Percentiles rank a stretch among this genome's conserved stretches.
phyloP scores from a whole-genome alignment of 2,113 vertebrate species.

The Heliornis fulica region DNA sequence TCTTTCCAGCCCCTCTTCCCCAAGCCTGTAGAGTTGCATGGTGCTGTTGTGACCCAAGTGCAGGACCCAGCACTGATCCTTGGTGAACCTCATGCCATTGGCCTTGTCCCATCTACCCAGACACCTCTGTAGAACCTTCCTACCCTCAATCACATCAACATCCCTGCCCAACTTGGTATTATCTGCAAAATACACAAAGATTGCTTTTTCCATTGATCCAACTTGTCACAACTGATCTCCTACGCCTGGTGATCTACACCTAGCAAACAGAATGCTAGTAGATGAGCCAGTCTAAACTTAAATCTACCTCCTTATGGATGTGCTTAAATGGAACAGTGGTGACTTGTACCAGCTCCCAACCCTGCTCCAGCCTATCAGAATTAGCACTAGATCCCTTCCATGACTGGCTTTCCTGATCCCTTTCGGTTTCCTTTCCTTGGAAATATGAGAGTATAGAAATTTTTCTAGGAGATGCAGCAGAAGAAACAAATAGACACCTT shows the following conservation, averaged over 20 bases:
- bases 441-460: not conserved
- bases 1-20: too few relatives aligned
- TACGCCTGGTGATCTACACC: too few relatives aligned
- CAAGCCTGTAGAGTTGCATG: too few relatives aligned
- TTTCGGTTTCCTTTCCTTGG: not conserved
- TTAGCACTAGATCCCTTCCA: not conserved
- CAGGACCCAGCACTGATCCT: rapidly evolving
- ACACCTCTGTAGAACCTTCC: not conserved
- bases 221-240: not conserved
- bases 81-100: not conserved
- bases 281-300: not conserved
- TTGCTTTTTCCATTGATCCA: not conserved
- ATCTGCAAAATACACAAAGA: not conserved
- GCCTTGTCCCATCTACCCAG: not conserved
- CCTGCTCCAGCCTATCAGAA: not conserved
- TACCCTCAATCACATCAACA: not conserved
- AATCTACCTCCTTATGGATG: not conserved
- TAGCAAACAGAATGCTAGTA: not conserved
- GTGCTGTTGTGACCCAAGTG: not conserved
- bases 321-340: not conserved
- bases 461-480: not conserved
- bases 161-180: rapidly evolving
- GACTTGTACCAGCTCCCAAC: not conserved
- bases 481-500: not conserved
- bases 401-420: too few relatives aligned